Percentiles rank a stretch among this genome's conserved stretches.
These are phyloP conservation scores for Syngnathus rostellatus DNA, from an alignment of 2,797 vertebrate species.

Conservation along the genomic window DNA sequence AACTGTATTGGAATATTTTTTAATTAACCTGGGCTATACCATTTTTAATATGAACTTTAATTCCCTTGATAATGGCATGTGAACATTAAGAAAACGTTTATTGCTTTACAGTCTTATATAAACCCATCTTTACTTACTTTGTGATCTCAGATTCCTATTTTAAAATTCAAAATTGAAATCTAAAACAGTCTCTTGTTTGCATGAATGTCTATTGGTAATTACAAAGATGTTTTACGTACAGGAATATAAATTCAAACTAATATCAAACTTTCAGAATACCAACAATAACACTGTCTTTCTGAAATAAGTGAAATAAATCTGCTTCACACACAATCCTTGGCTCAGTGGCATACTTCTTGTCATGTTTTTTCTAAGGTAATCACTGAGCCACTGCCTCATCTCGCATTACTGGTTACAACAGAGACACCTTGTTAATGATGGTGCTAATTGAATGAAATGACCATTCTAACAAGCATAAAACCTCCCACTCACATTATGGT, in stretches of 20 bases:
- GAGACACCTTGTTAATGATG: slow-evolving; percentile 97
- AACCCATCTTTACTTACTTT: too few species aligned
- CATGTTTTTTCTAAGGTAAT: slow-evolving; percentile 92
- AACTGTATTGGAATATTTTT: too few species aligned
- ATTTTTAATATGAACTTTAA: too few species aligned
- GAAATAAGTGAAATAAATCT: not conserved
- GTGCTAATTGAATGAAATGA: slow-evolving; percentile 99
- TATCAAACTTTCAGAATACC: not conserved
- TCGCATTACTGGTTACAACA: slow-evolving; percentile 80
- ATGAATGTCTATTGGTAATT: not conserved
- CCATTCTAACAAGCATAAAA: slow-evolving; percentile 98
- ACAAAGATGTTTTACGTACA: not conserved
- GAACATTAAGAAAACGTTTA: too few species aligned
- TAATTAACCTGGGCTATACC: too few species aligned
- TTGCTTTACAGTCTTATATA: too few species aligned
- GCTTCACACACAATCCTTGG: slow-evolving; percentile 49
- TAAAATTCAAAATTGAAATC: not conserved
- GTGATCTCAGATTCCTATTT: too few species aligned
- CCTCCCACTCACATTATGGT: slow-evolving; percentile 95
- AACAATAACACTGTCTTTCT: not conserved
- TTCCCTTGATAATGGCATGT: too few species aligned
- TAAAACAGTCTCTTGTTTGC: not conserved
- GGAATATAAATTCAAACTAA: not conserved
- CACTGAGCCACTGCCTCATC: slow-evolving; percentile 50
- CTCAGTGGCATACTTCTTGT: slow-evolving; percentile 74